Percentiles rank a stretch among this genome's conserved stretches.
Conservation (phyloP, 2,113 vertebrate genomes). For the Sisor rabdophorus region DNA sequence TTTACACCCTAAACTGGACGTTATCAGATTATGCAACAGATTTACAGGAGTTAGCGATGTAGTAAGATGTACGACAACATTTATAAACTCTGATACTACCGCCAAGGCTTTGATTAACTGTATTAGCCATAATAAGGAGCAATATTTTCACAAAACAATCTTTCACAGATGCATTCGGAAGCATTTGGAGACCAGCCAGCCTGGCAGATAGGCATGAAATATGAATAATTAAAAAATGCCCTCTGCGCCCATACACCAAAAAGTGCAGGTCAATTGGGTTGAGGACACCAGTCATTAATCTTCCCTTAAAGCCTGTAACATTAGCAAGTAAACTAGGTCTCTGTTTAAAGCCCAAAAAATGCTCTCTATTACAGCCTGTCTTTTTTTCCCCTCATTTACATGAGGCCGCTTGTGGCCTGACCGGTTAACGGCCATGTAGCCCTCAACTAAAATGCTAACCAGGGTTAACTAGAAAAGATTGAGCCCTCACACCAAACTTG, state of each 20-base stretch:
- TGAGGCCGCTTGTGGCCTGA: constrained; percentile 35
- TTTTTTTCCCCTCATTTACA: constrained; percentile 19
- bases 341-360: constrained; percentile 32
- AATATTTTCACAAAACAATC: constrained; percentile 14
- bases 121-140: constrained; percentile 8
- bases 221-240: constrained; percentile 49
- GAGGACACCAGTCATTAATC: constrained; percentile 49
- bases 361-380: constrained; percentile 3
- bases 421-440: constrained; percentile 43
- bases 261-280: constrained; percentile 55
- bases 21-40: neutral
- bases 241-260: constrained; percentile 36
- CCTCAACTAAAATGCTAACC: constrained; percentile 58
- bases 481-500: constrained; percentile 23
- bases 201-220: constrained; percentile 45
- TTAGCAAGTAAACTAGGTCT: constrained; percentile 52
- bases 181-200: constrained; percentile 27
- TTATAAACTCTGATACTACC: neutral
- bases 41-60: neutral
- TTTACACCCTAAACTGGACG: neutral
- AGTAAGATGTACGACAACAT: neutral
- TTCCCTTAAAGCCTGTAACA: constrained; percentile 54
- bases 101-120: constrained; percentile 14
- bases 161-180: constrained; percentile 1
- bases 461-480: constrained; percentile 40